Evolutionary conservation across 2,113 vertebrate species (phyloP), one percentile per base, ranked within the genome.

Genomic region (Telmatochromis bifrenatus): DNA sequence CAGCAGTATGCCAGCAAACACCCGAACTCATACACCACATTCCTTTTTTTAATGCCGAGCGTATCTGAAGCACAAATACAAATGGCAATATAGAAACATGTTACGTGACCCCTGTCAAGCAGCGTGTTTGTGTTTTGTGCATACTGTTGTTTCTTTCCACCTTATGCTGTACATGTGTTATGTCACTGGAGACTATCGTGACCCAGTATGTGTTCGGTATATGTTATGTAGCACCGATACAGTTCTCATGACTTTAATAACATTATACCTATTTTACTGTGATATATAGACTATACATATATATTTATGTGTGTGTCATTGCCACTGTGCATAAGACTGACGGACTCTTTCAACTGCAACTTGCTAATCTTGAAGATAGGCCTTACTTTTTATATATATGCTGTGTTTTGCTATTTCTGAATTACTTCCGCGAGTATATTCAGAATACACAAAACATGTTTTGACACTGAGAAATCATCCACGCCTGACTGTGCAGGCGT

Each of bases 141-240:
- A 83, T 81, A 81, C 45, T 88, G 77, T 92, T 85, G 54, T 92
- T 83, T 89, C 53, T 82, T 58, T 89, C 26, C 73, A 73, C 19
- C 13, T 33, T 37, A 26, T 73, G 81, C 45, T 89, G 62, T 90
- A 68, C 68, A 80, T 86, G 51, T 91, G 55, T 55, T 37, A 82
- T 81, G 62, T 91, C 83, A 35, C 58, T 35, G 81, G 60, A 75
- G 68, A 81, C 42, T 83, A 12, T 56, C 15, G 73, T 37, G 73
- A 87, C 47, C 49, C 58, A 45, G 35, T 82, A 77, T 89, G 70
- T 91, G 80, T 94, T 90, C 31, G 68, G 58, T 89, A 80, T 84
- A 84, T 94, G 79, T 90, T 82, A 91, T 88, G 93, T 94, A 90
- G 91, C 93, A 93, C 77, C 82, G 49, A 83, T 87, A 82, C 84